These are phyloP conservation scores for Calliopum simillimum DNA, from an alignment of 2,888 invertebrate genomes.

Conservation along the genomic window DNA sequence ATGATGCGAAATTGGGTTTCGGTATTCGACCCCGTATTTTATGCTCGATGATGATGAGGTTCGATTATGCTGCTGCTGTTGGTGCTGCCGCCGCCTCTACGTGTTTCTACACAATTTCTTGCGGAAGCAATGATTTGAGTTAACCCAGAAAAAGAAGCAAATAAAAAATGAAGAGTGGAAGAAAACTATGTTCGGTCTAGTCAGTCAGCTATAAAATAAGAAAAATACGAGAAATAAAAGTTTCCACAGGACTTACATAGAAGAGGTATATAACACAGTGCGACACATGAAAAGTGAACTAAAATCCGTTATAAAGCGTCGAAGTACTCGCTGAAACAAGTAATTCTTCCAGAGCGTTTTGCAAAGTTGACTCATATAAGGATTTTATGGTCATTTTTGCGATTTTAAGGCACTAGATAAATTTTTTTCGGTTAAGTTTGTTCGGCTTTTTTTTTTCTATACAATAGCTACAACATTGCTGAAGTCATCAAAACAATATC, in stretches of 20 bases:
- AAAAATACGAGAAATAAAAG: not conserved
- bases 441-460: too few relatives aligned
- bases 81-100: constrained; percentile 37
- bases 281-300: too few relatives aligned
- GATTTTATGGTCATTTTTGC: too few relatives aligned
- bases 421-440: too few relatives aligned
- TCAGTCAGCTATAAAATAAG: too few relatives aligned
- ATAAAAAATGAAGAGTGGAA: not conserved
- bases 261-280: not conserved
- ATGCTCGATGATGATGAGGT: not conserved
- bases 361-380: too few relatives aligned
- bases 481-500: too few relatives aligned
- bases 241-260: not conserved
- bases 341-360: too few relatives aligned
- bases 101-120: constrained; percentile 44
- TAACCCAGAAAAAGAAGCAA: constrained; percentile 4
- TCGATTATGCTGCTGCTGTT: constrained; percentile 13
- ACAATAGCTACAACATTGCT: too few relatives aligned
- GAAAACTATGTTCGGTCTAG: not conserved
- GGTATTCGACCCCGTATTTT: constrained; percentile 2
- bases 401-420: too few relatives aligned
- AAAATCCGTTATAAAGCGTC: too few relatives aligned
- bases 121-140: constrained; percentile 30
- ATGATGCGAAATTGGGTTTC: constrained; percentile 20
- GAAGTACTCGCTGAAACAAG: too few relatives aligned